A percentile compares a stretch with the other conserved stretches of the same genome.
Evolutionary conservation across 1,140 invertebrate genomes (phyloP).

Genomic region (Parasteatoda tepidariorum): DNA sequence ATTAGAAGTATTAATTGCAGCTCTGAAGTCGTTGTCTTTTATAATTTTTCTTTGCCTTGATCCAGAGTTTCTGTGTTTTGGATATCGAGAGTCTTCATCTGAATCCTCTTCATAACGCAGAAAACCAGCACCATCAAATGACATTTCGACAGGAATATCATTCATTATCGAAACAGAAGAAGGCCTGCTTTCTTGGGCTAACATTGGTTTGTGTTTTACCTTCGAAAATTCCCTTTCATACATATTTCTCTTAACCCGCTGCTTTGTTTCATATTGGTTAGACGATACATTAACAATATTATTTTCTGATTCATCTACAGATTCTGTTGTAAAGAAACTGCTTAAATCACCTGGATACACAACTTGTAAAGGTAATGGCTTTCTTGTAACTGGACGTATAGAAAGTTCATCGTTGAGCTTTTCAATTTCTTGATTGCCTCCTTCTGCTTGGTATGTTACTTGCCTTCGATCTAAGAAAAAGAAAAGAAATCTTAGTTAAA

Average conservation of each 20-base stretch:
- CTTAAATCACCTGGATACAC: conserved; percentile 50
- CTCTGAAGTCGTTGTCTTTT: conserved; percentile 16
- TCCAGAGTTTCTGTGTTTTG: neutral
- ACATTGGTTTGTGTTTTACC: neutral
- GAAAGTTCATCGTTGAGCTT: conserved; percentile 1
- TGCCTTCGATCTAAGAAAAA: conserved; percentile 27
- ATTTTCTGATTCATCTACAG: neutral
- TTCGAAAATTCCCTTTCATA: neutral
- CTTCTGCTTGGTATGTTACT: conserved; percentile 37
- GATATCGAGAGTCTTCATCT: neutral
- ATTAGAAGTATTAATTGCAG: conserved; percentile 14
- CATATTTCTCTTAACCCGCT: neutral
- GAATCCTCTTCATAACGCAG: conserved; percentile 49
- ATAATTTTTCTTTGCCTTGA: neutral
- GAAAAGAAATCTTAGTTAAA: neutral
- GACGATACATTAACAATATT: neutral
- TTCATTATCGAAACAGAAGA: conserved; percentile 50
- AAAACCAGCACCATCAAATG: conserved; percentile 46
- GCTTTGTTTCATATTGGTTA: neutral
- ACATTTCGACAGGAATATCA: conserved; percentile 48
- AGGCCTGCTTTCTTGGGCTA: neutral
- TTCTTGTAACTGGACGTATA: conserved; percentile 23
- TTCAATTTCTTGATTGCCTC: neutral
- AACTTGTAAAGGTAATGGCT: conserved; percentile 27
- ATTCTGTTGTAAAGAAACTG: conserved; percentile 29